Conservation (phyloP, 2,797 vertebrate genomes). For the Hippopotamyrus pictus region DNA sequence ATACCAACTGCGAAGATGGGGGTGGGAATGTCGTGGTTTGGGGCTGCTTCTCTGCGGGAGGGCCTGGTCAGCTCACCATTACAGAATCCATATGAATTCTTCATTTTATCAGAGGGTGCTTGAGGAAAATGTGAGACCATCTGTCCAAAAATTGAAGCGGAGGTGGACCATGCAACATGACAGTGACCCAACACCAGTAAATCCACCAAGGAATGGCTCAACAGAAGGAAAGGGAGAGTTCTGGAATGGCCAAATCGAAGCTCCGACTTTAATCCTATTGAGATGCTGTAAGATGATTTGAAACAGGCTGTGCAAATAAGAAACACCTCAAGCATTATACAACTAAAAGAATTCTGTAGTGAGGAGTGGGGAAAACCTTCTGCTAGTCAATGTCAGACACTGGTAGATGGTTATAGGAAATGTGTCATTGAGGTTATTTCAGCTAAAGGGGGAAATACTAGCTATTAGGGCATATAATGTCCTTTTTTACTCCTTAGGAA, state of each 20-base stretch:
- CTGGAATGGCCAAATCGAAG: background rate
- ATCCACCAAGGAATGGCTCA: background rate
- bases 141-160: background rate
- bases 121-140: background rate
- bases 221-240: background rate
- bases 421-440: background rate
- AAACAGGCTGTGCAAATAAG: background rate
- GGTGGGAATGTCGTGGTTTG: background rate
- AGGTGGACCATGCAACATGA: background rate
- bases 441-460: background rate
- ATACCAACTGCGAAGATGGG: background rate
- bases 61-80: background rate
- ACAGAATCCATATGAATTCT: background rate
- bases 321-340: background rate
- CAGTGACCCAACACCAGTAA: background rate
- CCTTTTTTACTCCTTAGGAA: background rate
- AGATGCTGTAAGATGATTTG: background rate
- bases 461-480: background rate
- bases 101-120: background rate
- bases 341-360: background rate
- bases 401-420: background rate
- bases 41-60: background rate
- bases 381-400: background rate
- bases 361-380: background rate
- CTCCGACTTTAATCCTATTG: background rate